These are phyloP conservation scores for Spialia ferax DNA, from an alignment of 2,888 invertebrate species.

Conservation along the genomic window DNA sequence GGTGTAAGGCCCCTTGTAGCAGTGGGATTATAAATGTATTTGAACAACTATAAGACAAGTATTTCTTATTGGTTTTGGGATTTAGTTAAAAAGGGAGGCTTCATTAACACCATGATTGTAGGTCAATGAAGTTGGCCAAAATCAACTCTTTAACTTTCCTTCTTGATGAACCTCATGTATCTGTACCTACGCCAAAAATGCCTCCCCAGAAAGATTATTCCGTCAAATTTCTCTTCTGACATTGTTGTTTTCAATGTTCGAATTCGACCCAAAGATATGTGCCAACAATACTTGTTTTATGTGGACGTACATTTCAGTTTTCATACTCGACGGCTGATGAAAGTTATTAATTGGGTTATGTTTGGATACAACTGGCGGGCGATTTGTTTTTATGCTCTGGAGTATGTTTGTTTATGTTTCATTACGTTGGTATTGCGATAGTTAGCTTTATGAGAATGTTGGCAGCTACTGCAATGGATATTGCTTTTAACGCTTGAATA, in stretches of 20 bases:
- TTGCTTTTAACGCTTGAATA: not conserved
- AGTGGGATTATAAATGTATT: too few relatives aligned
- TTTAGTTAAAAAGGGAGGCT: too few relatives aligned
- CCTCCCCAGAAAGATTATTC: too few relatives aligned
- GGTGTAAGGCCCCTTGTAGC: not conserved
- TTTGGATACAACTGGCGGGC: constrained; percentile 10
- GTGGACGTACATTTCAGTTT: constrained; percentile 40
- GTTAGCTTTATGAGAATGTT: not conserved
- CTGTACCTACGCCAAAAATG: too few relatives aligned
- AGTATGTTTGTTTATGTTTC: constrained; percentile 1
- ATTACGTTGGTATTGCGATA: not conserved
- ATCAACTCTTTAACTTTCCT: too few relatives aligned
- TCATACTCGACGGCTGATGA: constrained; percentile 3
- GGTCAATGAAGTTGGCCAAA: too few relatives aligned
- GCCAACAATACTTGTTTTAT: not conserved
- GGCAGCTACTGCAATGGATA: not conserved
- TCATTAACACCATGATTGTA: too few relatives aligned
- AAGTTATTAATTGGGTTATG: constrained; percentile 31
- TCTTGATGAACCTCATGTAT: too few relatives aligned
- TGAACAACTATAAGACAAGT: too few relatives aligned
- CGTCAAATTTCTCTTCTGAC: too few relatives aligned
- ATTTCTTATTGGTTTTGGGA: too few relatives aligned
- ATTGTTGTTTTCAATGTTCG: not conserved
- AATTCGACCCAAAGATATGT: not conserved
- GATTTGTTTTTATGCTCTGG: constrained; percentile 16